Percentiles rank a stretch among this genome's conserved stretches.
Conservation (phyloP, 2,113 vertebrate genomes). For the Probosciger aterrimus region DNA sequence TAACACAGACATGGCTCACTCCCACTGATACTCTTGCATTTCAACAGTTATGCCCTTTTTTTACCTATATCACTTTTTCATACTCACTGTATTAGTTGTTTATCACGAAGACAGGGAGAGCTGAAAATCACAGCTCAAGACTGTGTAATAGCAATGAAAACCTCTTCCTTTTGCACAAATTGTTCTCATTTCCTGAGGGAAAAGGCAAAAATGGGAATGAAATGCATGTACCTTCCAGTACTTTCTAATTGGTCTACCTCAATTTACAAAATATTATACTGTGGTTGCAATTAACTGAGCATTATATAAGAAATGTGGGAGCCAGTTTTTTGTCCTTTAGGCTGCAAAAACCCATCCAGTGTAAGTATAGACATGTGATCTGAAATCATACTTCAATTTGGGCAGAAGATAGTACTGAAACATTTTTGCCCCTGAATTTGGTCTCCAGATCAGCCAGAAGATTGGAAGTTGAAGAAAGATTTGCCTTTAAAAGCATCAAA, state of each 20-base stretch:
- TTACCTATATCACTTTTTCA: background rate
- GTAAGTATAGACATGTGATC: background rate
- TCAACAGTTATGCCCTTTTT: background rate
- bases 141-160: background rate
- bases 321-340: background rate
- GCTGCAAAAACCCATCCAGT: background rate
- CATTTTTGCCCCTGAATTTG: background rate
- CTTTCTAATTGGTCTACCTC: background rate
- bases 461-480: background rate
- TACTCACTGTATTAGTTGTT: background rate
- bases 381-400: background rate
- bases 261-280: conserved; percentile 8
- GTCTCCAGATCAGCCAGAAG: background rate
- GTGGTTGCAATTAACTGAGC: conserved; percentile 4
- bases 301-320: background rate
- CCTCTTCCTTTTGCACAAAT: background rate
- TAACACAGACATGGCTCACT: background rate
- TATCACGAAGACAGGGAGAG: background rate
- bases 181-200: background rate
- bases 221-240: background rate
- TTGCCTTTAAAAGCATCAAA: background rate
- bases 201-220: background rate
- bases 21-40: background rate
- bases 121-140: background rate
- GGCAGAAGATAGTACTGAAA: background rate